Evolutionary conservation across 53 echinoderm and acorn worm species (phyloP).

Genomic region (Antedon mediterranea): DNA sequence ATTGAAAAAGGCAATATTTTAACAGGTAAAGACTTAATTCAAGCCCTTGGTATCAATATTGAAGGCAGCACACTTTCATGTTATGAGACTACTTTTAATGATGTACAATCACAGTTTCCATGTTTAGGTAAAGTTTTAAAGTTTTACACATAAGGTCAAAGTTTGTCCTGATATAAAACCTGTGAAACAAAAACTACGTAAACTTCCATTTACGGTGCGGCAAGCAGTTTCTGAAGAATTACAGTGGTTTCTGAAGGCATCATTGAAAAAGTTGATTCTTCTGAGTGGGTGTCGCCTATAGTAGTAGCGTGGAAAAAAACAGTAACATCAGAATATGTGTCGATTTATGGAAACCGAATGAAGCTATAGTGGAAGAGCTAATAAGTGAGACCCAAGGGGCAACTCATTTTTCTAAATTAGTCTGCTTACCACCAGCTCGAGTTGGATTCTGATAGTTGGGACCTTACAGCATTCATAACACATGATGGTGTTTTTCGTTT

Average conservation of each 20-base stretch:
- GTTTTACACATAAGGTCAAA: constrained; percentile 3
- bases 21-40: neutral
- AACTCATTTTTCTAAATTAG: constrained; percentile 27
- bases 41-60: neutral
- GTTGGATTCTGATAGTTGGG: constrained; percentile 30
- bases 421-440: constrained; percentile 31
- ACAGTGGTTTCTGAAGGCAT: no score
- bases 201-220: constrained; percentile 21
- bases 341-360: constrained; percentile 37
- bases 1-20: neutral
- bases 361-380: constrained; percentile 38
- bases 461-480: constrained; percentile 42
- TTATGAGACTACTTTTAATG: no score
- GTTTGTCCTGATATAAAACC: neutral
- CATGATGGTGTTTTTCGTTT: constrained; percentile 43
- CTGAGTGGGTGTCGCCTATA: constrained; percentile 49
- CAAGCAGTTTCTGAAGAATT: constrained; percentile 41
- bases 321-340: no score
- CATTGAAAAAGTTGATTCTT: constrained; percentile 35
- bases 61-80: neutral
- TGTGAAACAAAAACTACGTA: constrained; percentile 5
- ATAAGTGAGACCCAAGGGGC: constrained; percentile 22
- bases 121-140: neutral
- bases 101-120: no score
- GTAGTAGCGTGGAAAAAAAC: constrained; percentile 15